Conservation (phyloP, 2,888 invertebrate species). For the Timandra comae region DNA sequence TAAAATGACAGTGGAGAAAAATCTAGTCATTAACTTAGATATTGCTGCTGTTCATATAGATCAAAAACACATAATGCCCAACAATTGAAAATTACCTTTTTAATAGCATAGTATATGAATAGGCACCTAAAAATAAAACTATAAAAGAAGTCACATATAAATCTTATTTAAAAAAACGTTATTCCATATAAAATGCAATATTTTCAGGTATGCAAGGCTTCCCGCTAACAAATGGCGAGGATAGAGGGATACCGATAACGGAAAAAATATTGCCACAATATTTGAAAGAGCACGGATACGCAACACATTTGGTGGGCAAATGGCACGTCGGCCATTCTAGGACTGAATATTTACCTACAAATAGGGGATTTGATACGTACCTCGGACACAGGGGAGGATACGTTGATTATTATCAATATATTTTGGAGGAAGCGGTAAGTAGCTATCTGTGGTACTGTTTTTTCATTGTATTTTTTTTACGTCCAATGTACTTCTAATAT, state of each 20-base stretch:
- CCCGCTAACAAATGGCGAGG: constrained; percentile 59
- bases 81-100: too few species aligned
- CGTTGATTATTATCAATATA: constrained; percentile 85
- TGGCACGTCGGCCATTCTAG: constrained; percentile 82
- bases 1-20: too few species aligned
- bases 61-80: too few species aligned
- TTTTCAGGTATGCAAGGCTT: constrained; percentile 62
- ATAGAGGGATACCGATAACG: constrained; percentile 56
- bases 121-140: too few species aligned
- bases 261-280: constrained; percentile 78
- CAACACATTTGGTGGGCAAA: constrained; percentile 87
- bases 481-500: too few species aligned
- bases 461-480: too few species aligned
- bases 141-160: constrained; percentile 1
- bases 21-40: too few species aligned
- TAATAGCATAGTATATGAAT: too few species aligned
- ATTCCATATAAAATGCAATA: neutral
- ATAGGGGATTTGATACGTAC: constrained; percentile 88
- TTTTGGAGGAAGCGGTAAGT: constrained; percentile 47
- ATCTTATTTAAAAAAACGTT: constrained; percentile 7
- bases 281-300: constrained; percentile 81
- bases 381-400: constrained; percentile 91
- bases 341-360: constrained; percentile 79
- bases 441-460: too few species aligned
- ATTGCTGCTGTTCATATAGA: too few species aligned